Conservation (phyloP, 2,797 vertebrate genomes). For the Sylvia borin region DNA sequence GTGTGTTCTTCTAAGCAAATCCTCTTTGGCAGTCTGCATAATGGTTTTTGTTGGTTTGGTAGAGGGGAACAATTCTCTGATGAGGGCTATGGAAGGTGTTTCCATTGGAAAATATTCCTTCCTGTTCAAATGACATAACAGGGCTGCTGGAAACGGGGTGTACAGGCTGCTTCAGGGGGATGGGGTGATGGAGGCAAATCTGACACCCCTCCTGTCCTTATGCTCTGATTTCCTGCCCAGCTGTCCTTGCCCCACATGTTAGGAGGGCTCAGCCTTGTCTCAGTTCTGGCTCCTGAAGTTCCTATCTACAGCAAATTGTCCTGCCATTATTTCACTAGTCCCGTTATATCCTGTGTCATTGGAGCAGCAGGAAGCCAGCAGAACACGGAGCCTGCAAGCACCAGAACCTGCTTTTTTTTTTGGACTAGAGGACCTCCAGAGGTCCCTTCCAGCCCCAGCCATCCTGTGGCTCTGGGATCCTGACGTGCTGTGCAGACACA, state of each 20-base stretch:
- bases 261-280: neutral
- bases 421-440: neutral
- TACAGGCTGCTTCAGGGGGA: neutral
- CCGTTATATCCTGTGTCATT: fast-evolving
- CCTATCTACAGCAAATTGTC: neutral
- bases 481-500: fast-evolving
- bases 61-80: neutral
- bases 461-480: neutral
- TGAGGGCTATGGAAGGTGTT: neutral
- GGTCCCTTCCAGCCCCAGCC: neutral
- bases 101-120: neutral
- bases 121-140: neutral
- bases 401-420: neutral
- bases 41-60: neutral
- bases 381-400: neutral
- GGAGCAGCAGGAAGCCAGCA: neutral
- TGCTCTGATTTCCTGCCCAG: neutral
- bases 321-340: neutral
- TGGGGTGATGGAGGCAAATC: neutral
- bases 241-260: neutral
- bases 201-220: neutral
- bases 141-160: neutral
- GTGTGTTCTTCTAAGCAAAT: neutral
- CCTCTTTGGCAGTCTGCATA: neutral
- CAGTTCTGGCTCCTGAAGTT: neutral